These are phyloP conservation scores for Nannoperca obscura DNA, from an alignment of 2,797 vertebrate genomes.

Conservation along the genomic window DNA sequence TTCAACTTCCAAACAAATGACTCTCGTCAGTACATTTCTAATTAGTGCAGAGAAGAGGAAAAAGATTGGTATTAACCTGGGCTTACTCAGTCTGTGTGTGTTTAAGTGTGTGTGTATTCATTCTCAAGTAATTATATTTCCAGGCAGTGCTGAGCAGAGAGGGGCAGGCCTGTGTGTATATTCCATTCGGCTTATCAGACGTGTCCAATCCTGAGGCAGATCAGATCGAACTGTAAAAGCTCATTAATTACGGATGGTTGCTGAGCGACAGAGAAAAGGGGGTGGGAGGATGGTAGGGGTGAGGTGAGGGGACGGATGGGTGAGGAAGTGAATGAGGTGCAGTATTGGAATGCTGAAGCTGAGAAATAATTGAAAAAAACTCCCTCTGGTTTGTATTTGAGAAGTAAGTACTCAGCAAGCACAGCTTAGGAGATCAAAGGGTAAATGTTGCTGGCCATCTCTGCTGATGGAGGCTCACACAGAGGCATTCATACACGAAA, in stretches of 20 bases:
- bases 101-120: constrained; percentile 47
- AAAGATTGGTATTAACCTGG: constrained; percentile 80
- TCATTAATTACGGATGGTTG: constrained; percentile 85
- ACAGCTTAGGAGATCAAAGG: constrained; percentile 45
- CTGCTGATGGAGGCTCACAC: constrained; percentile 56
- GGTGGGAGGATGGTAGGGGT: neutral
- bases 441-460: constrained; percentile 62
- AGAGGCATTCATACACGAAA: neutral
- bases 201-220: constrained; percentile 81
- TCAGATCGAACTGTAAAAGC: constrained; percentile 84
- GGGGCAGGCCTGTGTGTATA: constrained; percentile 71
- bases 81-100: constrained; percentile 61
- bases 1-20: constrained; percentile 82
- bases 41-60: constrained; percentile 77
- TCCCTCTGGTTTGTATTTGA: constrained; percentile 46
- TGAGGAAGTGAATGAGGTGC: constrained; percentile 43
- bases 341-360: constrained; percentile 44
- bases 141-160: constrained; percentile 69
- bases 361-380: constrained; percentile 38
- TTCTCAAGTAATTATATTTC: constrained; percentile 84
- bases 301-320: constrained; percentile 46
- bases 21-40: constrained; percentile 75
- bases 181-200: constrained; percentile 83
- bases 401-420: constrained; percentile 42
- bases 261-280: constrained; percentile 66